Percentiles rank a stretch among this genome's conserved stretches.
Evolutionary conservation across 2,113 vertebrate species (phyloP).

Genomic region (Microcebus ravelobensis): DNA sequence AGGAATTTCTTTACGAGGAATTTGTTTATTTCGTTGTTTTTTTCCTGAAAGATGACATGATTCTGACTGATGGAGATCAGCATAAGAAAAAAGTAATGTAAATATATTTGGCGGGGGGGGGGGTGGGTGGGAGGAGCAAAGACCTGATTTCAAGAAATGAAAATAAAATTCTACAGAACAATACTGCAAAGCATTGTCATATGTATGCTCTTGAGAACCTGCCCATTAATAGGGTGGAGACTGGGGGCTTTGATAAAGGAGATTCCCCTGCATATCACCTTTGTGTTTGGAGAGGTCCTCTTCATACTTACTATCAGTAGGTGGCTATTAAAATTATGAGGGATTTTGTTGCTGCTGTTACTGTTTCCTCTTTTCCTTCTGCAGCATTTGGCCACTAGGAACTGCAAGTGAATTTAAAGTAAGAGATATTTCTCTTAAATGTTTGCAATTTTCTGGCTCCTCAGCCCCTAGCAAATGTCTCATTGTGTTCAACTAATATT

Average conservation of each 20-base stretch:
- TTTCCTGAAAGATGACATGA: neutral
- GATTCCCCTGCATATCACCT: slow-evolving; percentile 79
- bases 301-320: slow-evolving; percentile 77
- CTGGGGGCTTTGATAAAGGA: slow-evolving; percentile 80
- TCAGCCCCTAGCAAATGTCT: slow-evolving; percentile 72
- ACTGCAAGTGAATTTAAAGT: slow-evolving; percentile 80
- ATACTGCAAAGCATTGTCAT: slow-evolving; percentile 69
- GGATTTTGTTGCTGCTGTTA: slow-evolving; percentile 32
- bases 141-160: slow-evolving; percentile 34
- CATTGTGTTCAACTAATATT: slow-evolving; percentile 75
- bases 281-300: slow-evolving; percentile 70
- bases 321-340: slow-evolving; percentile 77
- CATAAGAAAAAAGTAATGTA: neutral
- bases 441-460: slow-evolving; percentile 81
- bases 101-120: neutral
- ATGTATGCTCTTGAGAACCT: slow-evolving; percentile 63
- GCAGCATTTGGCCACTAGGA: slow-evolving; percentile 49
- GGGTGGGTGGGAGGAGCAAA: neutral
- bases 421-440: slow-evolving; percentile 83
- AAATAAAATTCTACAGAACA: slow-evolving; percentile 70
- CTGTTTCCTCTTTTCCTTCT: slow-evolving; percentile 48
- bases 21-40: neutral
- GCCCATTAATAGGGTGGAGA: slow-evolving; percentile 64
- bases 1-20: neutral
- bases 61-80: neutral